Evolutionary conservation across 2,888 invertebrate species (phyloP), one percentile per base, ranked within the genome.

Genomic region (Lithophane leautieri): DNA sequence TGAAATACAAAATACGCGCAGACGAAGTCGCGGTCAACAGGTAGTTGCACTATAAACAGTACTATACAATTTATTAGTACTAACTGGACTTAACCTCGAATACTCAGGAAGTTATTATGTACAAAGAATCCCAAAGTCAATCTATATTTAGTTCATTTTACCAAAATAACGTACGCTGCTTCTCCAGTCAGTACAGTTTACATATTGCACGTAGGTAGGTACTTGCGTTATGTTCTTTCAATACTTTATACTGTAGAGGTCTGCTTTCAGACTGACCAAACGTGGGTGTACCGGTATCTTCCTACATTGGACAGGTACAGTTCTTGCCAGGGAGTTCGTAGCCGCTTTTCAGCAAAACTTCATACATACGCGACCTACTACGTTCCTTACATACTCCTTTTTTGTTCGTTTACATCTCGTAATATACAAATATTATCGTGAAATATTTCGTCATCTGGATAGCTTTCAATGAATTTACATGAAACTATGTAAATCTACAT

Each of bases 111-210:
- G 68, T 70, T 67, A 50, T 63, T 63, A 70, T 62, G 42, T 73
- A 68, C 62, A 81, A 83, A 74, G 84, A 81, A 79, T 81, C 54
- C 56, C 81, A 83, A 83, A 79, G 80, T 60, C 81, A 68, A 47
- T 61, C 74, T 81, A 81, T 74, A 79, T 70, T 83, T 83, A 83
- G 84, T 63, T 63, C 22, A 73, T 74, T 81, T 79, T 28, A 81
- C 80, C 80, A 83, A 79, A 83, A 83, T 79, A 81, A 83, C 62
- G 58, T 60, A 16, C 67, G 8, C 34, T 60, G 80, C 58, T 73
- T 77, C 70, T 68, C 11, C 79, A 73, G 56, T 54, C 52, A 25
- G 47, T 72, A 78, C 34, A 28, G 47, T 60, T 62, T 63, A 67
- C 25, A 69, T 50, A 81, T 71, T 58, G 42, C 4, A 63, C 14